Base-by-base conservation (phyloP, 2,113 vertebrate genomes). In the Xiphophorus maculatus region DNA sequence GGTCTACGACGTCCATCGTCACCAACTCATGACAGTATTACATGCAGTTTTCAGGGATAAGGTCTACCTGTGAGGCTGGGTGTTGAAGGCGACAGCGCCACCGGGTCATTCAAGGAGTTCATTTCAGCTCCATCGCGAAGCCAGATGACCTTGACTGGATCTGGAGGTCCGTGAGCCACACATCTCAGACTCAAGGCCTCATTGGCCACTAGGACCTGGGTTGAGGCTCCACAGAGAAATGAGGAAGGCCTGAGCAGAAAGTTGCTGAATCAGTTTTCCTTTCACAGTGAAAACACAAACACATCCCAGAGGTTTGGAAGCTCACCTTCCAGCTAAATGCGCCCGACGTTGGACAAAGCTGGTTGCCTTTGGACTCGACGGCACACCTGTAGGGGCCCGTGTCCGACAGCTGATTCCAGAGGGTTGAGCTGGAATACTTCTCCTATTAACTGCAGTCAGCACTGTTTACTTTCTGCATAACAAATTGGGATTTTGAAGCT, bases 91-190 rank as follows among this genome's bases (percentile, higher is more conserved):
- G 94, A 94, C 62, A 91, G 88, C 62, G 94, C 91, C 68, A 93
- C 84, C 0, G 64, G 86, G 74, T 95, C 94, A 0, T 0, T 0
- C 69, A 93, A 83, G 0, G 69, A 71, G 78, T 93, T 91, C 15
- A 96, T 91, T 3, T 95, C 95, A 2, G 86, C 86, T 0, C 95
- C 95, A 1, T 98, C 95, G 85, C 93, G 94, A 44, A 97, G 90
- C 97, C 97, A 98, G 81, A 96, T 95, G 42, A 97, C 91, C 19
- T 51, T 29, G 63, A 97, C 96, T 0, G 96, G 96, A 10, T 96
- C 95, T 0, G 97, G 97, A 14, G 96, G 96, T 0, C 97, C 96
- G 14, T 96, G 95, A 17, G 97, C 97, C 28, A 80, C 82, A 62
- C 97, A 98, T 80, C 77, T 95, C 72, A 98, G 93, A 82, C 92